Conservation (phyloP, 2,113 vertebrate species). For the Clupea harengus region DNA sequence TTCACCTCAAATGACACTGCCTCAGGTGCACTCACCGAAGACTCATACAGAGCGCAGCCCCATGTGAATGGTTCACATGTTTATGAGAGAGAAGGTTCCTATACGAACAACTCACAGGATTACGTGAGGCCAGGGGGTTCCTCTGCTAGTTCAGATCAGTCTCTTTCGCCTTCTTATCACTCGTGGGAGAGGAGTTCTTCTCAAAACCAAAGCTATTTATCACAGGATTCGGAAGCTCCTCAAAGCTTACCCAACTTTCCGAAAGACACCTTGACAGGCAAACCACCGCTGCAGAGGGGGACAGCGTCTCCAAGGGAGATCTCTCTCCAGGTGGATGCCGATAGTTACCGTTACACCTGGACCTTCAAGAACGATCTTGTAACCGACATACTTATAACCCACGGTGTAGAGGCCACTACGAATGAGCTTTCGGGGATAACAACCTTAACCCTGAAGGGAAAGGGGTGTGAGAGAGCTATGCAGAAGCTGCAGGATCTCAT, state of each 20-base stretch:
- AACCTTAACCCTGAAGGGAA: conserved; percentile 38
- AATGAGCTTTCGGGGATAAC: background rate
- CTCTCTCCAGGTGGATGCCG: conserved; percentile 40
- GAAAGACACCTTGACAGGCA: background rate
- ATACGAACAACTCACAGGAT: background rate
- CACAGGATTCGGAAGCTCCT: background rate
- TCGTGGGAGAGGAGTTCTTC: background rate
- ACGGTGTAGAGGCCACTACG: accelerated
- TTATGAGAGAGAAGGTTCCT: background rate
- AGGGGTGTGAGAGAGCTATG: background rate
- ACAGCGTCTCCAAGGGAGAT: background rate
- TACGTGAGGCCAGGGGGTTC: background rate
- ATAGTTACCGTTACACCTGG: conserved; percentile 46
- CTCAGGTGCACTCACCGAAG: conserved; percentile 31
- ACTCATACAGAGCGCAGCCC: background rate
- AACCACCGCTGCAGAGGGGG: background rate
- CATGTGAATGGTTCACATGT: background rate
- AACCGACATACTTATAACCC: accelerated
- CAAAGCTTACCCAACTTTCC: background rate
- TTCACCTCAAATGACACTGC: background rate
- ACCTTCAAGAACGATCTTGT: background rate
- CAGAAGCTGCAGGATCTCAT: conserved; percentile 40
- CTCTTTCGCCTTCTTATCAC: background rate
- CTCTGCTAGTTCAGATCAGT: background rate
- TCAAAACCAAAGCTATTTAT: background rate